phyloP scores from a whole-genome alignment of 1,140 invertebrate genomes.

The Camponotus pennsylvanicus region DNA sequence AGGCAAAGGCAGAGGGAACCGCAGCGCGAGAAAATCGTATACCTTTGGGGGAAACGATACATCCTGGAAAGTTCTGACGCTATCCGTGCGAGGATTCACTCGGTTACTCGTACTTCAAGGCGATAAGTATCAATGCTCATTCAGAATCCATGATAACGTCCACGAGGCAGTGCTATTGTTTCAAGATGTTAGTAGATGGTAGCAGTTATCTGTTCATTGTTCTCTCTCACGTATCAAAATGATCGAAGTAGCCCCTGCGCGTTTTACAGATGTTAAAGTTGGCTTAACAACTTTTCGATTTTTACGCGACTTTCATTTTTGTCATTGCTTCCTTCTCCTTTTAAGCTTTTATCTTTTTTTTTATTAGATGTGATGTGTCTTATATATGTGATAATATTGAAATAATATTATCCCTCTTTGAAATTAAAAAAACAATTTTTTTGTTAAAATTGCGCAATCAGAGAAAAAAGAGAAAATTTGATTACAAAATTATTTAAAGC shows the following conservation, averaged over 20 bases:
- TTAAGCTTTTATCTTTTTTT: no score
- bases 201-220: conserved; percentile 77
- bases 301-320: not conserved
- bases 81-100: conserved; percentile 74
- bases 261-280: not conserved
- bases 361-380: not conserved
- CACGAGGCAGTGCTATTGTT: conserved; percentile 70
- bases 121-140: conserved; percentile 76
- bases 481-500: conserved; percentile 12
- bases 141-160: conserved; percentile 73
- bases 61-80: conserved; percentile 71
- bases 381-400: not conserved
- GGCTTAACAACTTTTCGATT: conserved; percentile 31
- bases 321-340: not conserved
- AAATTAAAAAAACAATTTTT: not conserved
- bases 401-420: not conserved
- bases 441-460: not conserved
- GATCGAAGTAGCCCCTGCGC: conserved; percentile 52
- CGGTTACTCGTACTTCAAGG: conserved; percentile 64
- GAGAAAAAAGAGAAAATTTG: not conserved
- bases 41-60: conserved; percentile 56
- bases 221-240: conserved; percentile 79
- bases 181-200: conserved; percentile 53
- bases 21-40: conserved; percentile 34
- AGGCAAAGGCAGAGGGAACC: not conserved